A percentile compares a stretch with the other conserved stretches of the same genome.
Conservation (phyloP, 2,888 invertebrate species). For the Perdita meconis region DNA sequence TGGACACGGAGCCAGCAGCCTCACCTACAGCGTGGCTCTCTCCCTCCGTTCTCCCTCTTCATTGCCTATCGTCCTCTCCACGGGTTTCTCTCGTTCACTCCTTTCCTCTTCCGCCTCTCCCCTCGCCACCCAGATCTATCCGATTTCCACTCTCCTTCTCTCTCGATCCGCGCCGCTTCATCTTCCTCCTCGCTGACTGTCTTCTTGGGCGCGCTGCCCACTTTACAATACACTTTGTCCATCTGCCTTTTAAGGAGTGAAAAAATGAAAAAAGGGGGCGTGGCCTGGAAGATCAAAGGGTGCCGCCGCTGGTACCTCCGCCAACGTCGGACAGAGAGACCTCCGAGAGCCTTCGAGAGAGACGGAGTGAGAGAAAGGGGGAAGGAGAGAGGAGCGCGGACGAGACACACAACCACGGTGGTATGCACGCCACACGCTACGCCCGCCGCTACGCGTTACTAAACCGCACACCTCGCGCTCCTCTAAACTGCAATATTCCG, state of each 20-base stretch:
- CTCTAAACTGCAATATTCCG: slow-evolving; percentile 46
- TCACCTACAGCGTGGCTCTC: slow-evolving; percentile 66
- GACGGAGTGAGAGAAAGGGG: background rate
- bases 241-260: slow-evolving; percentile 84
- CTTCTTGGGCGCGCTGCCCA: slow-evolving; percentile 80
- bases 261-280: slow-evolving; percentile 84
- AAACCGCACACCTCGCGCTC: slow-evolving; percentile 63
- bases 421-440: slow-evolving; percentile 75
- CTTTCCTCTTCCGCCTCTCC: slow-evolving; percentile 21
- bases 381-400: slow-evolving; percentile 32
- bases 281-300: slow-evolving; percentile 83
- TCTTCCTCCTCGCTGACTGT: slow-evolving; percentile 69
- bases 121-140: slow-evolving; percentile 20
- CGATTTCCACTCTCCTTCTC: slow-evolving; percentile 32
- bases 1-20: slow-evolving; percentile 80
- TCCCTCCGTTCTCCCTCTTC: slow-evolving; percentile 18
- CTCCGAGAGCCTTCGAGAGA: too few species aligned
- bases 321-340: slow-evolving; percentile 48
- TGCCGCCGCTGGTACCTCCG: slow-evolving; percentile 77
- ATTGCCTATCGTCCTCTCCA: slow-evolving; percentile 24
- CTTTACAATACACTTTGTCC: slow-evolving; percentile 85
- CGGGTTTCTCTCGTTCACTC: slow-evolving; percentile 28
- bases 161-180: slow-evolving; percentile 65
- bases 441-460: slow-evolving; percentile 65
- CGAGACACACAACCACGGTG: slow-evolving; percentile 63